Conservation (phyloP, 2,113 vertebrate species). For the Astur gentilis region DNA sequence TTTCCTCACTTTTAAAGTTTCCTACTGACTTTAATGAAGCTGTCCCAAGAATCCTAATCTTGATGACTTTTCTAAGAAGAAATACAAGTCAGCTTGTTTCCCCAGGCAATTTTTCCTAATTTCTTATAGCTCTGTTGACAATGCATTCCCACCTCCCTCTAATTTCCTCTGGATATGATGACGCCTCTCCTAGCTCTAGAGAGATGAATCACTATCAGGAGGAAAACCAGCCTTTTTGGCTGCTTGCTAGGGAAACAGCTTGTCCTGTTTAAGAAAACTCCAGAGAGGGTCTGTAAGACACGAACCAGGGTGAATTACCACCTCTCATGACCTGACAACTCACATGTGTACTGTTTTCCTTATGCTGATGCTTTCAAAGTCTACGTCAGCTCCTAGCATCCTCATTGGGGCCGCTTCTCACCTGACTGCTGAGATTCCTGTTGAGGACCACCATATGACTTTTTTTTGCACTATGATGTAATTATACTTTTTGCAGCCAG, state of each 20-base stretch:
- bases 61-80: conserved; percentile 39
- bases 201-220: not conserved
- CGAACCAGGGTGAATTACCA: not conserved
- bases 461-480: not conserved
- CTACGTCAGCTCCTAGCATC: not conserved
- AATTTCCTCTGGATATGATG: conserved; percentile 22
- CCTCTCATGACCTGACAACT: not conserved
- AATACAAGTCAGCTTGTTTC: conserved; percentile 13
- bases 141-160: conserved; percentile 10
- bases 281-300: not conserved
- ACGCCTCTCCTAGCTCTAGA: not conserved
- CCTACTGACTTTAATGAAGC: not conserved
- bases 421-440: not conserved
- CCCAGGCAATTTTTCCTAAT: conserved; percentile 13
- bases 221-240: not conserved
- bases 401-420: not conserved
- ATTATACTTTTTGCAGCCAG: not conserved
- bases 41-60: conserved; percentile 29
- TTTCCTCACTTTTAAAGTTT: conserved; percentile 6
- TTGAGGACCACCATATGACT: not conserved
- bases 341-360: not conserved
- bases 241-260: not conserved
- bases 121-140: conserved; percentile 29
- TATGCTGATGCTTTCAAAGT: not conserved
- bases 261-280: not conserved